phyloP scores from a whole-genome alignment of 2,113 vertebrate genomes.

The Pithys albifrons region DNA sequence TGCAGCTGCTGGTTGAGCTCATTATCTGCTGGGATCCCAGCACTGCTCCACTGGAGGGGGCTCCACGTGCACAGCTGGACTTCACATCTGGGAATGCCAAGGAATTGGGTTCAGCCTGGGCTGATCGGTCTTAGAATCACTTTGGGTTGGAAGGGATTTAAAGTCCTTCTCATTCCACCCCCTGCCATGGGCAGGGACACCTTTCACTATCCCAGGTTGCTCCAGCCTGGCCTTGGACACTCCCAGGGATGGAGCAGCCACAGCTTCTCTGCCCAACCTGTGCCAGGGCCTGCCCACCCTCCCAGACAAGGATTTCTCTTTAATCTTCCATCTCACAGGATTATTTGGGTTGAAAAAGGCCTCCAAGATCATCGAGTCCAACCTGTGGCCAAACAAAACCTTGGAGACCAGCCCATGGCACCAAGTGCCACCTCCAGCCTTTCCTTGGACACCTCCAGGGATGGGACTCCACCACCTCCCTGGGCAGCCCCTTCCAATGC shows the following conservation, averaged over 20 bases:
- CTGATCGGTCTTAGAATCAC: too few species aligned
- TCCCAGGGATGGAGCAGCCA: background rate
- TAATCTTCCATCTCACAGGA: too few species aligned
- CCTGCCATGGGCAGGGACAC: background rate
- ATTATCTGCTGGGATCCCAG: background rate
- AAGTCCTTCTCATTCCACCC: rapidly evolving
- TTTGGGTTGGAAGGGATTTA: background rate
- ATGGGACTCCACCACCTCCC: too few species aligned
- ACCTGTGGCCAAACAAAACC: too few species aligned
- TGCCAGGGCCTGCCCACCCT: background rate
- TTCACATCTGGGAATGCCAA: background rate
- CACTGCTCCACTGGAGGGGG: background rate
- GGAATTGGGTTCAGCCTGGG: background rate
- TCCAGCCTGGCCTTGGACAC: background rate
- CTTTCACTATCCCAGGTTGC: rapidly evolving
- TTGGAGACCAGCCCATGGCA: too few species aligned
- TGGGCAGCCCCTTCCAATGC: too few species aligned
- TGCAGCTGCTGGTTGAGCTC: background rate
- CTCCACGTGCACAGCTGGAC: background rate
- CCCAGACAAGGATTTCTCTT: too few species aligned
- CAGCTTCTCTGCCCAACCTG: background rate
- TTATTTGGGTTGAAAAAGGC: too few species aligned
- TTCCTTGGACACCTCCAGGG: too few species aligned
- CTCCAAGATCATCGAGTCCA: too few species aligned
- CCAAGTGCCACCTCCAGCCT: too few species aligned